phyloP scores from a whole-genome alignment of 2,113 vertebrate genomes.

The Gambusia holbrooki region DNA sequence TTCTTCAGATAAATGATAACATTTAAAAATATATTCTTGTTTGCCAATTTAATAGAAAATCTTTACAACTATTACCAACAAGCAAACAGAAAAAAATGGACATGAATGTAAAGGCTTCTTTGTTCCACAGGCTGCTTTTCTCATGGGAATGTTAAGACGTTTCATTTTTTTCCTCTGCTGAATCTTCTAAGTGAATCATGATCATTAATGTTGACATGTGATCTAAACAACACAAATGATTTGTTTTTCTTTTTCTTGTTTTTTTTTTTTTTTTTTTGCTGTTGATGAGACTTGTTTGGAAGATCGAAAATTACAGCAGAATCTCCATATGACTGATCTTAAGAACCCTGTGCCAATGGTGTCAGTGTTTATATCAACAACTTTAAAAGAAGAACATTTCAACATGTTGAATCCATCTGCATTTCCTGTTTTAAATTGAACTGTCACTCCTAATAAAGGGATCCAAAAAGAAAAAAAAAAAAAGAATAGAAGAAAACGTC shows the following conservation, averaged over 20 bases:
- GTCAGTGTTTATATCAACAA: conserved; percentile 23
- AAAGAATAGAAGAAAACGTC: too few species aligned
- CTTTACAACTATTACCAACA: conserved; percentile 62
- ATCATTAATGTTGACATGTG: conserved; percentile 77
- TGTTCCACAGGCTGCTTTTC: conserved; percentile 71
- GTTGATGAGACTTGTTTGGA: conserved; percentile 11
- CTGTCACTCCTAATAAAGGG: not conserved
- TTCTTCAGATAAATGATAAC: conserved; percentile 61
- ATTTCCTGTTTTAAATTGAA: not conserved
- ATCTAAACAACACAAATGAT: conserved; percentile 74
- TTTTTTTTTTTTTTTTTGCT: conserved; percentile 23
- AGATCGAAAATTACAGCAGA: conserved; percentile 59
- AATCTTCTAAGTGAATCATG: conserved; percentile 67
- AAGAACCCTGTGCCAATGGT: conserved; percentile 41
- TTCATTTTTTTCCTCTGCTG: conserved; percentile 57
- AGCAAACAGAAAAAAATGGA: conserved; percentile 42
- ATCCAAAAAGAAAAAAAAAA: not conserved
- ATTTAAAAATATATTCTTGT: conserved; percentile 46
- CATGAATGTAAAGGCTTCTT: conserved; percentile 70
- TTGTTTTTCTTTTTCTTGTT: conserved; percentile 34
- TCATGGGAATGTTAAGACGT: conserved; percentile 68
- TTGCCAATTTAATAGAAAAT: conserved; percentile 70
- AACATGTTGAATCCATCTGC: not conserved
- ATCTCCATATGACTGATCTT: conserved; percentile 37
- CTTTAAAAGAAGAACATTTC: conserved; percentile 13